Evolutionary conservation across 1,140 invertebrate genomes (phyloP).

Genomic region (Bombus fervidus): DNA sequence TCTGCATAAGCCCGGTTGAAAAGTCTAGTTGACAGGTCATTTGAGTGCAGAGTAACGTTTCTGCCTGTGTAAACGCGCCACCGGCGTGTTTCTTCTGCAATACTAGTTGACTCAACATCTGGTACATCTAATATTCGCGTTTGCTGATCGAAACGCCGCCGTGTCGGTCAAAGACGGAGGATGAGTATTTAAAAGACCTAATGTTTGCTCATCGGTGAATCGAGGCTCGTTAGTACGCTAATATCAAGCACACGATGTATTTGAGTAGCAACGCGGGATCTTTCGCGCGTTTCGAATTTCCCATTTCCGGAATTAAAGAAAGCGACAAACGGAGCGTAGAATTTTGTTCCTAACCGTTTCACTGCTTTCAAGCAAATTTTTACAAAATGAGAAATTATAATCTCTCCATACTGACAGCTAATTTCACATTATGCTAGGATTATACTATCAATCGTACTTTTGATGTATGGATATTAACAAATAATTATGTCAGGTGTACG

Average conservation of each 20-base stretch:
- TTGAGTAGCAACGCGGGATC: too few relatives aligned
- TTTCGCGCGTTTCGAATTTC: neutral
- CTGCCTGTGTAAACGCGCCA: neutral
- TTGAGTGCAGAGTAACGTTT: neutral
- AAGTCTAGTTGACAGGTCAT: slow-evolving; percentile 13
- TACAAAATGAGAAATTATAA: neutral
- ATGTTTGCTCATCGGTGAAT: neutral
- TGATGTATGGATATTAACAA: neutral
- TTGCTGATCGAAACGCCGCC: neutral
- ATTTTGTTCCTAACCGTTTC: too few relatives aligned
- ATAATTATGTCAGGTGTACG: neutral
- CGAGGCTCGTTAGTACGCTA: neutral
- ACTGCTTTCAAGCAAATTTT: neutral
- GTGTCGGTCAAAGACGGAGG: neutral
- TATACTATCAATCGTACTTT: neutral
- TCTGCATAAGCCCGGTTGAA: neutral
- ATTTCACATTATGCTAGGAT: too few relatives aligned
- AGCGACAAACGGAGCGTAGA: neutral
- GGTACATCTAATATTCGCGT: neutral
- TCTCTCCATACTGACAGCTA: too few relatives aligned
- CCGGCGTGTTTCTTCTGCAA: neutral
- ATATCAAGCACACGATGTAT: neutral
- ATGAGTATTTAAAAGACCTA: neutral
- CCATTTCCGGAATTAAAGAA: neutral
- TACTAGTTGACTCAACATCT: neutral